Conservation (phyloP, 2,888 invertebrate genomes). For the Diploptera punctata region DNA sequence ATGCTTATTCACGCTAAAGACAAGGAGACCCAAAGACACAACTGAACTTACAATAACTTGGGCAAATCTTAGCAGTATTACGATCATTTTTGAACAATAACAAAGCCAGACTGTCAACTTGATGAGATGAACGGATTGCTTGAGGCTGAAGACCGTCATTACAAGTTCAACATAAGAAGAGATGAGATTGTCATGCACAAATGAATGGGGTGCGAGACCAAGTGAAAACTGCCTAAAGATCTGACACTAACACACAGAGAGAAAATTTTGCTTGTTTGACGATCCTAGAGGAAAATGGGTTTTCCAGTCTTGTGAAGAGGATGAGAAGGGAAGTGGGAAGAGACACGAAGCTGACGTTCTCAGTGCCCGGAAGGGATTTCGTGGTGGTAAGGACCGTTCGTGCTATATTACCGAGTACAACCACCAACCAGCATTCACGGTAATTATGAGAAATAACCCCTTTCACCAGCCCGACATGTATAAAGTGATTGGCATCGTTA, state of each 20-base stretch:
- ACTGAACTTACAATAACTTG: no score
- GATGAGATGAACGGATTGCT: no score
- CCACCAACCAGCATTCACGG: neutral
- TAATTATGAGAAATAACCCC: conserved; percentile 8
- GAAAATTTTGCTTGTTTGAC: conserved; percentile 19
- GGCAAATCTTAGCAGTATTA: no score
- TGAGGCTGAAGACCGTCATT: no score
- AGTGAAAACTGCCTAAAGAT: conserved; percentile 27
- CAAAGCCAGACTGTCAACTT: no score
- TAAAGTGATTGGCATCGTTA: conserved; percentile 28
- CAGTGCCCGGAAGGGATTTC: conserved; percentile 18
- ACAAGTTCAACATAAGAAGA: no score
- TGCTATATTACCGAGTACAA: conserved; percentile 9
- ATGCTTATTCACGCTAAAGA: no score
- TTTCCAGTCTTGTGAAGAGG: neutral
- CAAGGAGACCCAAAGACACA: no score
- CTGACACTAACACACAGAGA: neutral
- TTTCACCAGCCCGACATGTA: neutral
- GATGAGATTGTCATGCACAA: no score
- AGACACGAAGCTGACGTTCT: neutral
- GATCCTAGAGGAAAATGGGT: neutral
- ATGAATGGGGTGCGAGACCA: neutral
- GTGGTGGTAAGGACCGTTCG: conserved; percentile 1
- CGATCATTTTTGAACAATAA: no score
- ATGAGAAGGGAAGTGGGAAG: neutral